Evolutionary conservation across 37 sponge, comb jelly and placozoan genomes (phyloP), one percentile per base, ranked within the genome.

Genomic region (Beroe forskalii): DNA sequence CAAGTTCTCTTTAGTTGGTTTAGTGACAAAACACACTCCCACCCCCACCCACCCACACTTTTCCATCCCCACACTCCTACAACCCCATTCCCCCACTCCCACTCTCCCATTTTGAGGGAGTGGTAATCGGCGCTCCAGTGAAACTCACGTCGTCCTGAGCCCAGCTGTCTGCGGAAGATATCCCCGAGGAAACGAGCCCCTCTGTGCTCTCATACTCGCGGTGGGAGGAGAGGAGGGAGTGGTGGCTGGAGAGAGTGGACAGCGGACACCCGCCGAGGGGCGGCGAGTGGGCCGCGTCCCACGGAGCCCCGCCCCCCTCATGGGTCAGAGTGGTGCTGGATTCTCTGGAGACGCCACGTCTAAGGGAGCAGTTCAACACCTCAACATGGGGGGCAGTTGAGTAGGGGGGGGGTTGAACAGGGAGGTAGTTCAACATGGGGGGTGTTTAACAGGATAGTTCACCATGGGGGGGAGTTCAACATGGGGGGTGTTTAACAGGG

Each of bases 101-200:
- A 17, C 9, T 55, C 14, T 17, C 60, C 60, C 60, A 55, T 55
- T 17, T 17, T 20, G n/a, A n/a, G n/a, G n/a, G n/a, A n/a, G n/a
- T n/a, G n/a, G n/a, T n/a, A n/a, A n/a, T n/a, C n/a, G n/a, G n/a
- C n/a, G n/a, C n/a, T n/a, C n/a, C 17, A 55, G 9, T 55, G 17
- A n/a, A 2, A 43, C 86, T 80, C 28, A 80, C 86, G 20, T 80
- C 86, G 27, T 80, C 86, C 55, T 80, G 86, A 44, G 86, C 86
- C 86, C 86, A 80, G 55, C 86, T 80, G 30, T 80, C 86, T n/a
- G 86, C 86, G 28, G 86, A 80, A 4, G 86, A 80, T 28, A 80
- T 80, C 9, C 86, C 86, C 12, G 86, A 80, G 4, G 86, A 80
- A 3, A 33, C 38, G 37, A 80, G 86, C 1, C 86, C 86, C 55